Conservation (phyloP, 2,888 invertebrate species). For the Dyspetes luteomarginatus region DNA sequence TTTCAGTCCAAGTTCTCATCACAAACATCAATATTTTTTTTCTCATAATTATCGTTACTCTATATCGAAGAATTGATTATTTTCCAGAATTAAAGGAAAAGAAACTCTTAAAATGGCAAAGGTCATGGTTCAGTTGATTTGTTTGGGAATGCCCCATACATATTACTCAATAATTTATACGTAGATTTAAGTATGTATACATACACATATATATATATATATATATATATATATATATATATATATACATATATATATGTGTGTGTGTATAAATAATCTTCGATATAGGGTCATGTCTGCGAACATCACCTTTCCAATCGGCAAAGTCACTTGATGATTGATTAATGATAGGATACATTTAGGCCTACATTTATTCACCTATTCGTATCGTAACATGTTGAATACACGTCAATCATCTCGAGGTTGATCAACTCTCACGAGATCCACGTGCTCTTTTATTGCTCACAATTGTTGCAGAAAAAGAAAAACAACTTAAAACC, state of each 20-base stretch:
- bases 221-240: neutral
- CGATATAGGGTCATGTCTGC: no score
- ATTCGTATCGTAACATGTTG: slow-evolving; percentile 24
- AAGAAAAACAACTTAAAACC: neutral
- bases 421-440: slow-evolving; percentile 27
- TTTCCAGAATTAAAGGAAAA: no score
- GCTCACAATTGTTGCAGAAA: slow-evolving; percentile 4
- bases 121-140: no score
- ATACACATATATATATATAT: neutral
- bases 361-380: neutral
- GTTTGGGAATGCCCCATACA: no score
- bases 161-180: no score
- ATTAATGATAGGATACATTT: slow-evolving; percentile 13
- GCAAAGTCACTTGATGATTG: slow-evolving; percentile 23
- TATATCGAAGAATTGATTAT: no score
- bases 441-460: neutral
- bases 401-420: slow-evolving; percentile 23
- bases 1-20: no score
- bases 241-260: neutral
- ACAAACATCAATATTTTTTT: no score
- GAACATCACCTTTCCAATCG: slow-evolving; percentile 46
- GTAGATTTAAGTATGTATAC: neutral
- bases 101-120: no score
- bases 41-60: no score
- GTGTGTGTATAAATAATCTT: neutral